Percentiles rank a stretch among this genome's conserved stretches.
These are phyloP conservation scores for Hydrochoerus hydrochaeris DNA, from an alignment of 2,113 vertebrate genomes.

Conservation along the genomic window DNA sequence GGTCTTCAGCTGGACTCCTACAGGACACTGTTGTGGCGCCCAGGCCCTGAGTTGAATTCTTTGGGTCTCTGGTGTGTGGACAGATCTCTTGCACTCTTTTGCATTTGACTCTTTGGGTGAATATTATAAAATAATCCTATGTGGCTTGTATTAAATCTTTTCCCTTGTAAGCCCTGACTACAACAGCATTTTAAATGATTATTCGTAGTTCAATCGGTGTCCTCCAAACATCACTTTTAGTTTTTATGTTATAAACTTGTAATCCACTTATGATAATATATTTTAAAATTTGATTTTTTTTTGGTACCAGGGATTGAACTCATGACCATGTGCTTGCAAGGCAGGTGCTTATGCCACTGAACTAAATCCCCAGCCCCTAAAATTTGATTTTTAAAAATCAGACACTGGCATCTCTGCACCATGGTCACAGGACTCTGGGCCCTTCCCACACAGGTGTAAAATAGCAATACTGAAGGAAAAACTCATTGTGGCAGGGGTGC, in stretches of 20 bases:
- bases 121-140: not conserved
- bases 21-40: not conserved
- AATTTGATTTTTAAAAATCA: too few species aligned
- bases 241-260: not conserved
- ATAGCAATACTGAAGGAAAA: too few species aligned
- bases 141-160: not conserved
- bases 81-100: not conserved
- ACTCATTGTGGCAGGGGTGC: too few species aligned
- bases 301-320: too few species aligned
- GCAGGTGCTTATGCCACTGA: too few species aligned
- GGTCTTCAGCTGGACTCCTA: not conserved
- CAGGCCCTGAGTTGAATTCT: too few species aligned
- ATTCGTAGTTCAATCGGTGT: not conserved
- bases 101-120: not conserved
- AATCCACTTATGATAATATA: not conserved
- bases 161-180: not conserved
- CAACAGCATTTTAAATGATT: not conserved
- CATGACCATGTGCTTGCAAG: too few species aligned
- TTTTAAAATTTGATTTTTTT: not conserved
- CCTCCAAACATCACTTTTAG: not conserved
- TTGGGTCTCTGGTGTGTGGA: not conserved
- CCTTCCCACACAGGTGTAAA: too few species aligned
- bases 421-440: too few species aligned
- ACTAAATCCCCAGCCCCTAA: too few species aligned
- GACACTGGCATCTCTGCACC: too few species aligned